Percentiles rank a stretch among this genome's conserved stretches.
Evolutionary conservation across 1,140 invertebrate species (phyloP).

Genomic region (Caerostris darwini): DNA sequence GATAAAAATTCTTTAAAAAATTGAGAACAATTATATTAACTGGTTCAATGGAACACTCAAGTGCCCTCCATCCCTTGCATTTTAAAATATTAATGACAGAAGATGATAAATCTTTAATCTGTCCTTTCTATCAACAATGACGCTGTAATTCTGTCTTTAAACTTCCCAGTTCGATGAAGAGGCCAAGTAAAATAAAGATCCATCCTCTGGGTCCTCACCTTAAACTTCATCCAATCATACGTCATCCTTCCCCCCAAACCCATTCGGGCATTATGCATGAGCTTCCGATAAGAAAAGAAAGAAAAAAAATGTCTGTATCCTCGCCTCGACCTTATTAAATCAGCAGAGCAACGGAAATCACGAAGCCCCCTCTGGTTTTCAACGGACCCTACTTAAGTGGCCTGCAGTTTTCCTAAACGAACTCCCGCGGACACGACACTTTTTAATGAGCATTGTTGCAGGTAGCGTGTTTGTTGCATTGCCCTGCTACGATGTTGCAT

Average conservation of each 20-base stretch:
- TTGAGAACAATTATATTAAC: too few species aligned
- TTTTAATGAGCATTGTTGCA: slow-evolving; percentile 12
- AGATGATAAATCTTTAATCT: too few species aligned
- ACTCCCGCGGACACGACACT: neutral
- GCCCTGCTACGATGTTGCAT: neutral
- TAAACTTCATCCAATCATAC: neutral
- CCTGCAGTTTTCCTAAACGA: neutral
- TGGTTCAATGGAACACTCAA: too few species aligned
- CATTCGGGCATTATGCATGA: slow-evolving; percentile 9
- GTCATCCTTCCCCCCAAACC: neutral
- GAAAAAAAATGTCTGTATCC: neutral
- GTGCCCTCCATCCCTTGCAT: too few species aligned
- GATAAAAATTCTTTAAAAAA: too few species aligned
- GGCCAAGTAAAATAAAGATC: too few species aligned
- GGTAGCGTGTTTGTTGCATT: neutral
- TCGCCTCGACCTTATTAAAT: slow-evolving; percentile 21
- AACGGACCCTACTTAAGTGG: slow-evolving; percentile 2
- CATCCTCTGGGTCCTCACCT: too few species aligned
- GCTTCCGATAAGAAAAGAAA: neutral
- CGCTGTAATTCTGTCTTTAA: too few species aligned
- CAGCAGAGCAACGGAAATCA: slow-evolving; percentile 26
- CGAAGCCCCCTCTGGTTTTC: neutral
- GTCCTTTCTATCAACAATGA: too few species aligned
- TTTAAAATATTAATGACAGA: too few species aligned
- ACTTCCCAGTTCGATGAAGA: too few species aligned